Evolutionary conservation across 2,113 vertebrate species (phyloP), one percentile per base, ranked within the genome.

Genomic region (Brachyhypopomus gauderio): DNA sequence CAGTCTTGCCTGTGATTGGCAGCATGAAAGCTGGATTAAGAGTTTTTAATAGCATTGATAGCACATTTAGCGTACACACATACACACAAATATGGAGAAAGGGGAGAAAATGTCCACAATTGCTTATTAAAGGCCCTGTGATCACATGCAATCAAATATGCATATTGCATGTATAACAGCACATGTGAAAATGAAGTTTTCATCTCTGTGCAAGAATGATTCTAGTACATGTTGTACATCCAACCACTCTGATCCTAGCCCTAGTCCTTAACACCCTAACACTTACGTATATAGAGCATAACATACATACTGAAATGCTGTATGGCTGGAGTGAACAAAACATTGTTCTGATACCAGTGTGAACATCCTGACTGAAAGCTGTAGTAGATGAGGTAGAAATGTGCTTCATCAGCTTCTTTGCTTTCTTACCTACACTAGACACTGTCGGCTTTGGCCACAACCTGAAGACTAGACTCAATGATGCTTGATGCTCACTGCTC

Each of bases 1-100:
- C 30, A 22, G 9, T 23, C 38, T 41, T 63, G 59, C 23, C n/a
- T 67, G 20, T 83, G 23, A 72, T 36, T 77, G 69, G 20, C 41
- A n/a, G 11, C 41, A 72, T 38, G 22, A 83, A 55, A 22, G 45
- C 45, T 78, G 34, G 62, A 30, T 48, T 59, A 48, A 59, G 30
- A 67, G 62, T 12, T 74, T 74, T 67, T 30, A 1, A 20, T n/a
- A 73, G 55, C 23, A 34, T 11, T 5, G 14, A 0, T 19, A 6
- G 16, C 41, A 59, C 75, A 59, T 52, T 52, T 52, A 52, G 30
- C 19, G 20, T 20, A 34, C 38, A 30, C 23, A 66, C 60, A 66
- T 20, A 25, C 38, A 41, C 5, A 76, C 3, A 19, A 75, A 58
- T 52, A 52, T 52, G 3, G 45, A 52, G 22, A 69, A 25, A 73